Conservation (phyloP, 2,113 vertebrate species). For the Podarcis cretensis region DNA sequence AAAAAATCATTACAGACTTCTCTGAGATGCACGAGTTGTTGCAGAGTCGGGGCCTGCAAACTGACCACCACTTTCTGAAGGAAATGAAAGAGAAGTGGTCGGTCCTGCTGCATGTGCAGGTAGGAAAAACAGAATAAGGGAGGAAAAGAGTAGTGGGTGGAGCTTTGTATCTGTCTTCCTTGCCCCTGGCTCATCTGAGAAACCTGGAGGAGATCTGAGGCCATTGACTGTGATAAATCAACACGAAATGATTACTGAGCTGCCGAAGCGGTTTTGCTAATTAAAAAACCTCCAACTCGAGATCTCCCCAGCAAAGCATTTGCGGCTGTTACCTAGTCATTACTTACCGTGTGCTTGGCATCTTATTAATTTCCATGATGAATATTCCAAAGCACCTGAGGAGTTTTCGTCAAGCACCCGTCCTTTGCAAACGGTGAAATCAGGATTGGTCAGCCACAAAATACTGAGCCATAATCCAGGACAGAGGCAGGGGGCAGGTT, state of each 20-base stretch:
- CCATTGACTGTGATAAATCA: neutral
- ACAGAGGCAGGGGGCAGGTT: neutral
- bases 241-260: neutral
- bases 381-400: neutral
- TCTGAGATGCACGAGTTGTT: neutral
- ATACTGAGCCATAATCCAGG: neutral
- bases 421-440: neutral
- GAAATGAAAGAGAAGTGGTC: accelerated
- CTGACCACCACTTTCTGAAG: neutral
- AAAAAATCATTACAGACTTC: neutral
- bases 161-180: neutral
- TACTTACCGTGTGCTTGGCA: constrained; percentile 23
- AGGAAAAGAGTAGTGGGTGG: neutral
- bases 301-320: neutral
- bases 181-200: neutral
- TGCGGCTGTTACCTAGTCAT: neutral
- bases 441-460: neutral
- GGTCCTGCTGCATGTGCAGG: neutral
- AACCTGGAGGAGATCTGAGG: neutral
- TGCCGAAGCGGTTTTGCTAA: constrained; percentile 25
- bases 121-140: neutral
- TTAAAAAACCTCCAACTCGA: constrained; percentile 12
- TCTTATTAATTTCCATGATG: constrained; percentile 23
- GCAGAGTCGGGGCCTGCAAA: neutral
- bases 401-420: neutral